Conservation (phyloP, 2,113 vertebrate genomes). For the Orthonyx spaldingii region DNA sequence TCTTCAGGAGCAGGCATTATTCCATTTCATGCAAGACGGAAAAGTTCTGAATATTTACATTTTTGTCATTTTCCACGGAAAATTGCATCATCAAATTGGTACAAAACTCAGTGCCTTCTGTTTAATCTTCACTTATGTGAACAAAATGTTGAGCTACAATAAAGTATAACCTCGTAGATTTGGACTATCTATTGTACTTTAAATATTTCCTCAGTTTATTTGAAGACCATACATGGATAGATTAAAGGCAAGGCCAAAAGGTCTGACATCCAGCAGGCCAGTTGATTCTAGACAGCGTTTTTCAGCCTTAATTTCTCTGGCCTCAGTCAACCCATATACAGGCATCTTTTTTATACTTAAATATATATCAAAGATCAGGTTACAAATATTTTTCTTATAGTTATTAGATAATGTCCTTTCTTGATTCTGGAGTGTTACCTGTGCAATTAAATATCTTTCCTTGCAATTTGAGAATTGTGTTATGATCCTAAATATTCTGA, state of each 20-base stretch:
- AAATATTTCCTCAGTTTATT: not conserved
- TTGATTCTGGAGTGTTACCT: not conserved
- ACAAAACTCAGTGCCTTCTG: not conserved
- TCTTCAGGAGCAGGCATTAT: not conserved
- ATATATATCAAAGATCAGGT: not conserved
- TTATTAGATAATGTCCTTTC: not conserved
- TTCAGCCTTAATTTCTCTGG: not conserved
- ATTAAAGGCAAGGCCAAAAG: not conserved
- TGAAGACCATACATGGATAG: not conserved
- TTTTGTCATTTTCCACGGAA: not conserved
- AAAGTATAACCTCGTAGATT: not conserved
- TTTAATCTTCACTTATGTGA: not conserved
- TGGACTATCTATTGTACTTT: not conserved
- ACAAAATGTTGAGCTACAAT: not conserved
- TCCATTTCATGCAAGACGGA: not conserved
- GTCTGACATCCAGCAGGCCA: rapidly evolving
- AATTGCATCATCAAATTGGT: not conserved
- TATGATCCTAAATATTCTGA: not conserved
- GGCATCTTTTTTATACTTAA: not conserved
- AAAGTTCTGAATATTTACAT: not conserved
- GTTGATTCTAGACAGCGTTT: not conserved
- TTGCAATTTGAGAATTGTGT: not conserved
- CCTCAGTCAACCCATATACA: not conserved
- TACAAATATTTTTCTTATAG: not conserved
- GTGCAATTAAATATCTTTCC: not conserved